These are phyloP conservation scores for Galendromus occidentalis DNA, from an alignment of 1,140 invertebrate species.

Conservation along the genomic window DNA sequence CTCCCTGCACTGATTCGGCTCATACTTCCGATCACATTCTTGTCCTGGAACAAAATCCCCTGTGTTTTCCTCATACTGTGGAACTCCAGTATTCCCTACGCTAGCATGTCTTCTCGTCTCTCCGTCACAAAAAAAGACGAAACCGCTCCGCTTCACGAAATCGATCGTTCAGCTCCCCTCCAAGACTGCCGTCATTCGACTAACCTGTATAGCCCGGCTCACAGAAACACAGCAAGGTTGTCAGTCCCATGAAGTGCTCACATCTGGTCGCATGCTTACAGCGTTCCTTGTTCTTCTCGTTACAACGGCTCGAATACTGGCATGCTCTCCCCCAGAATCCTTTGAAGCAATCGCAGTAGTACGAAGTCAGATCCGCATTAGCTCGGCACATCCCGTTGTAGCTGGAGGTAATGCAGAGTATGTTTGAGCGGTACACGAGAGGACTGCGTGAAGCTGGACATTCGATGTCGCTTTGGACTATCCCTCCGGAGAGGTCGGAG, in stretches of 20 bases:
- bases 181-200: background rate
- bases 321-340: slow-evolving; percentile 27
- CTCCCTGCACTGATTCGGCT: background rate
- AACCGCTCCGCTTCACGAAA: too few species aligned
- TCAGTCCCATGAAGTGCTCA: background rate
- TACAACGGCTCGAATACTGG: slow-evolving; percentile 21
- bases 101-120: too few species aligned
- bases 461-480: too few species aligned
- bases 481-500: background rate
- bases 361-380: slow-evolving; percentile 38
- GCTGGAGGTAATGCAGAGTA: too few species aligned
- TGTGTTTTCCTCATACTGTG: too few species aligned
- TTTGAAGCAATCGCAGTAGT: slow-evolving; percentile 28
- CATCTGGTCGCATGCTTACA: background rate
- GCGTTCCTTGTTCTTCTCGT: background rate
- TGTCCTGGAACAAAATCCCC: background rate
- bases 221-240: background rate
- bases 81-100: too few species aligned
- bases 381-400: slow-evolving; percentile 61
- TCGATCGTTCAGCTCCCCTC: too few species aligned
- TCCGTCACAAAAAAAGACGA: too few species aligned
- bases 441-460: too few species aligned
- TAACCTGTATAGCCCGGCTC: background rate
- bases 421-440: too few species aligned
- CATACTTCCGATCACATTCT: background rate